Base-by-base conservation (phyloP, 2,888 invertebrate species). In the Scaptomyza polygonia region DNA sequence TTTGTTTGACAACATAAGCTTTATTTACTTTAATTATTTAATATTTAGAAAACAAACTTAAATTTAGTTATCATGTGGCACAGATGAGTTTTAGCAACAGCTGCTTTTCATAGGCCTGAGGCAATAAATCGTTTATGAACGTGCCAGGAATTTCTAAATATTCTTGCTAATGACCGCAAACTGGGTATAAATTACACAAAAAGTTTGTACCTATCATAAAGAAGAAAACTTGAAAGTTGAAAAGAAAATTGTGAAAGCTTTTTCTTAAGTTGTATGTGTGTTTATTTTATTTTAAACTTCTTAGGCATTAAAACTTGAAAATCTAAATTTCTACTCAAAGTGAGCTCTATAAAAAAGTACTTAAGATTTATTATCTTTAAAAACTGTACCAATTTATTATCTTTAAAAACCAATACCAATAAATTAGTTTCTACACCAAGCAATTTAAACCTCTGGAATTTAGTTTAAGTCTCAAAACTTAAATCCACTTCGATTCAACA, bases 101-200 rank as follows among this genome's bases (percentile, higher is more conserved):
- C 75, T 68, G 87, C 68, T 64, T 47, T 43, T 49, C 65, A 63
- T 59, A 53, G 65, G 58, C 69, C 71, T 25, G 3, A 25, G 25
- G 25, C 25, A 25, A 86, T 84, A 73, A 82, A 85, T 67, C 48
- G 87, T 82, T 86, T 84, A 86, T 71, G 81, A 65, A 63, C 72
- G 65, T 71, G 81, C 48, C 56, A 40, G 25, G 63, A 71, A 86
- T 80, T 58, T 67, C 49, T 40, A 34, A 75, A 56, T 52, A 47
- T 36, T 39, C 27, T 6, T 42, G 54, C 51, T 58, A 39, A 55
- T 34, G 44, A 12, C 18, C 27, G 36, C 9, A 21, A 11, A n/a
- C 45, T 11, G 12, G n/a, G n/a, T 32, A 14, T 30, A 25, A 27
- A 30, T 27, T 29, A n/a, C 18, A 43, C 18, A 43, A 36, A 48